A percentile compares a stretch with the other conserved stretches of the same genome.
phyloP scores from a whole-genome alignment of 2,797 vertebrate genomes.

The Champsocephalus gunnari region DNA sequence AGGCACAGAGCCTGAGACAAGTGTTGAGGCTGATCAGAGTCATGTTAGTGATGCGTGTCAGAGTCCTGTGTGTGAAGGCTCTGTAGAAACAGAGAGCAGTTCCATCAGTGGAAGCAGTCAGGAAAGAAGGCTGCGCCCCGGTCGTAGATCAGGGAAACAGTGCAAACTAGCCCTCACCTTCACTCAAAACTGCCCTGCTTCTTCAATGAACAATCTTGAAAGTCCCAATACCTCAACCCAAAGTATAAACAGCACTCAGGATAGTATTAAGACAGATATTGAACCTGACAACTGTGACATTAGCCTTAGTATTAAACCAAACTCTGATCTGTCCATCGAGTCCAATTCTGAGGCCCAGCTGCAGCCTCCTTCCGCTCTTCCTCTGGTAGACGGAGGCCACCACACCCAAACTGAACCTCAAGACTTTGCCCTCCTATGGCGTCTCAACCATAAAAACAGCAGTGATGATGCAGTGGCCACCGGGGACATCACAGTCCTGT shows the following conservation, averaged over 20 bases:
- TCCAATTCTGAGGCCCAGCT: conserved; percentile 11
- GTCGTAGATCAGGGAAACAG: conserved; percentile 81
- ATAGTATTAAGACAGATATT: conserved; percentile 4
- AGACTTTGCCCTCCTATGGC: conserved; percentile 94
- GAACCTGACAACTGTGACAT: conserved; percentile 3
- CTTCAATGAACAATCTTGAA: conserved; percentile 31
- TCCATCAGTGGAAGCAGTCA: conserved; percentile 50
- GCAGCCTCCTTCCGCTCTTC: conserved; percentile 6
- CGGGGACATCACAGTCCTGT: conserved; percentile 75
- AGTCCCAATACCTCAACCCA: conserved; percentile 29
- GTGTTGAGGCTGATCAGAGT: conserved; percentile 30
- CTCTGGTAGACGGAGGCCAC: conserved; percentile 20
- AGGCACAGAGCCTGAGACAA: neutral
- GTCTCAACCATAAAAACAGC: conserved; percentile 81
- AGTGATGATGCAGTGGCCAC: neutral
- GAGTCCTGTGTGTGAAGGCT: conserved; percentile 52
- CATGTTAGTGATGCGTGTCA: conserved; percentile 31
- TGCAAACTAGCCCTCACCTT: conserved; percentile 91
- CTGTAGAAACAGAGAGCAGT: conserved; percentile 52
- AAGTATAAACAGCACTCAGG: conserved; percentile 21
- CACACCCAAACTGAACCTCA: conserved; percentile 90
- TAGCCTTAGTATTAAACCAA: conserved; percentile 21
- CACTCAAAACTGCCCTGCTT: conserved; percentile 77
- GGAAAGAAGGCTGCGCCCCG: conserved; percentile 82
- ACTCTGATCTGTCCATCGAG: neutral